These are phyloP conservation scores for Tupiocoris notatus DNA, from an alignment of 2,888 invertebrate genomes.

Conservation along the genomic window DNA sequence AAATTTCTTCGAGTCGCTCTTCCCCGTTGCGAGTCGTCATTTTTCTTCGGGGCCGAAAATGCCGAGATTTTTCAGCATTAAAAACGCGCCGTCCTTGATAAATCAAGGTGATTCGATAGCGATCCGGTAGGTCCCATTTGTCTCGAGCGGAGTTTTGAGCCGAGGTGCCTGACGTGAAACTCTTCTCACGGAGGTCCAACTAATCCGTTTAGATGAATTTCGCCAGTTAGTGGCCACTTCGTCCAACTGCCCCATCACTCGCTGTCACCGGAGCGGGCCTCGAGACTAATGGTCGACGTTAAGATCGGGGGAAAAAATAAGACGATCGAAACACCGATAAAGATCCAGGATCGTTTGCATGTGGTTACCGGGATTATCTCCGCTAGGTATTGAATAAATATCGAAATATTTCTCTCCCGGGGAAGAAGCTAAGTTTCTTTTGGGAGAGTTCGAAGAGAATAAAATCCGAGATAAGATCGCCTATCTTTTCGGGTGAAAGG, in stretches of 20 bases:
- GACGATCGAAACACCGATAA: conserved; percentile 20
- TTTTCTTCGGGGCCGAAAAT: no score
- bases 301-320: not conserved
- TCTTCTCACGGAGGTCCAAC: not conserved
- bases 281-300: conserved; percentile 21
- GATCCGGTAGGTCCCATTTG: not conserved
- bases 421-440: conserved; percentile 10
- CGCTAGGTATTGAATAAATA: not conserved
- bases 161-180: not conserved
- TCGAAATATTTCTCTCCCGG: not conserved
- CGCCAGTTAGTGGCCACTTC: conserved; percentile 31
- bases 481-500: conserved; percentile 33
- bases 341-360: not conserved
- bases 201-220: conserved; percentile 36
- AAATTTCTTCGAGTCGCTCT: no score
- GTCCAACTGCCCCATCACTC: conserved; percentile 14
- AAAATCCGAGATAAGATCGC: conserved; percentile 26
- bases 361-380: conserved; percentile 14
- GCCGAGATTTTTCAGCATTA: not conserved
- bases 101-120: conserved; percentile 13
- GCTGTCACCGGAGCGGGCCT: conserved; percentile 9
- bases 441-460: not conserved
- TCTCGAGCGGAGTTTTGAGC: conserved; percentile 12
- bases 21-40: no score
- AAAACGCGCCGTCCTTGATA: not conserved